A percentile compares a stretch with the other conserved stretches of the same genome.
Conservation (phyloP, 1,140 invertebrate genomes). For the Episyrphus balteatus region DNA sequence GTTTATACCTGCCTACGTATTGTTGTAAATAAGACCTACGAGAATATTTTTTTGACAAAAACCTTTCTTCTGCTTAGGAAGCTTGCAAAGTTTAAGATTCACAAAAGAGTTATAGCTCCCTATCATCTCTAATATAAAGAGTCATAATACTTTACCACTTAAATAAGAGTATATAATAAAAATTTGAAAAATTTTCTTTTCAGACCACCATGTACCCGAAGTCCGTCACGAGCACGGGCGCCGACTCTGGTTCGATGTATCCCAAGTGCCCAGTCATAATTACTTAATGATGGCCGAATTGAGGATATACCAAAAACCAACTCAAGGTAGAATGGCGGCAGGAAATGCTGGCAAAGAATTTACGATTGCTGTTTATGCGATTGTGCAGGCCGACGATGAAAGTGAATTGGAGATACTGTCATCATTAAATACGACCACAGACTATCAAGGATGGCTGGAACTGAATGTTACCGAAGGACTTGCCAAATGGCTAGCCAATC, state of each 20-base stretch:
- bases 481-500: constrained; percentile 63
- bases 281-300: constrained; percentile 75
- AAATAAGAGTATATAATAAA: too few relatives aligned
- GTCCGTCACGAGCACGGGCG: constrained; percentile 73
- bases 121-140: too few relatives aligned
- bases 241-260: constrained; percentile 84
- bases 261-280: constrained; percentile 67
- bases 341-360: constrained; percentile 19
- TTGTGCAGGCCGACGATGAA: constrained; percentile 44
- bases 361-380: constrained; percentile 35
- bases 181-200: constrained; percentile 9
- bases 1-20: too few relatives aligned
- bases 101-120: too few relatives aligned
- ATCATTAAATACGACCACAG: constrained; percentile 45
- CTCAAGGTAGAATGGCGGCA: constrained; percentile 30
- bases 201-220: constrained; percentile 54
- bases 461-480: constrained; percentile 64
- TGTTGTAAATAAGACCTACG: too few relatives aligned
- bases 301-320: constrained; percentile 59
- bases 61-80: too few relatives aligned
- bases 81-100: too few relatives aligned
- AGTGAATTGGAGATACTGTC: constrained; percentile 19
- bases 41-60: too few relatives aligned
- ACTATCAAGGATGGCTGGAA: constrained; percentile 59
- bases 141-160: too few relatives aligned